phyloP scores from a whole-genome alignment of 2,113 vertebrate species.

The Hepsetus odoe region DNA sequence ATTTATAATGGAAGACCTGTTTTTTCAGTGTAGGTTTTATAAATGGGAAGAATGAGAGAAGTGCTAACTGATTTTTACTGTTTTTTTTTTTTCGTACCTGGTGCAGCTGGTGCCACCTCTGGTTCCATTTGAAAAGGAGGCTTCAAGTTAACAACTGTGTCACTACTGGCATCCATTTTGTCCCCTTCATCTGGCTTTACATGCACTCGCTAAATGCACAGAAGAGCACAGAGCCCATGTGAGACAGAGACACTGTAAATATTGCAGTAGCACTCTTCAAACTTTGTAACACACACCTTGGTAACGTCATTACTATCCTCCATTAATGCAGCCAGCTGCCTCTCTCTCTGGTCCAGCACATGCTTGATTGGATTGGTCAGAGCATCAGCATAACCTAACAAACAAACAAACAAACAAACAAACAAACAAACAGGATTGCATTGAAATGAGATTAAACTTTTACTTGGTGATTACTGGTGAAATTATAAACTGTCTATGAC shows the following conservation, averaged over 20 bases:
- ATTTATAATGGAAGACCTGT: no score
- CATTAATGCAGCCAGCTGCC: slow-evolving; percentile 80
- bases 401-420: slow-evolving; percentile 23
- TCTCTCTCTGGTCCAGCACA: slow-evolving; percentile 81
- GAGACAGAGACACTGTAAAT: not conserved
- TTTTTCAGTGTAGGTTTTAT: no score
- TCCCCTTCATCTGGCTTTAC: slow-evolving; percentile 55
- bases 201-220: slow-evolving; percentile 47
- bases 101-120: slow-evolving; percentile 51
- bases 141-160: not conserved
- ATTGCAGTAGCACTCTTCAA: not conserved
- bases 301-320: slow-evolving; percentile 80
- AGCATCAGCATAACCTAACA: slow-evolving; percentile 83
- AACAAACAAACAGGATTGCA: slow-evolving; percentile 2
- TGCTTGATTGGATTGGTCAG: slow-evolving; percentile 89
- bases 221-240: not conserved
- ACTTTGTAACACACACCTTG: not conserved
- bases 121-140: slow-evolving; percentile 34
- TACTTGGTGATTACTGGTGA: no score
- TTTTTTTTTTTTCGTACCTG: slow-evolving; percentile 54
- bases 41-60: not conserved
- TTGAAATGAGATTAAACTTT: no score
- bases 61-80: not conserved
- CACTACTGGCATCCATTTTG: not conserved
- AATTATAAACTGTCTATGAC: no score